Evolutionary conservation across 2,888 invertebrate species (phyloP).

Genomic region (Cybosia mesomella): DNA sequence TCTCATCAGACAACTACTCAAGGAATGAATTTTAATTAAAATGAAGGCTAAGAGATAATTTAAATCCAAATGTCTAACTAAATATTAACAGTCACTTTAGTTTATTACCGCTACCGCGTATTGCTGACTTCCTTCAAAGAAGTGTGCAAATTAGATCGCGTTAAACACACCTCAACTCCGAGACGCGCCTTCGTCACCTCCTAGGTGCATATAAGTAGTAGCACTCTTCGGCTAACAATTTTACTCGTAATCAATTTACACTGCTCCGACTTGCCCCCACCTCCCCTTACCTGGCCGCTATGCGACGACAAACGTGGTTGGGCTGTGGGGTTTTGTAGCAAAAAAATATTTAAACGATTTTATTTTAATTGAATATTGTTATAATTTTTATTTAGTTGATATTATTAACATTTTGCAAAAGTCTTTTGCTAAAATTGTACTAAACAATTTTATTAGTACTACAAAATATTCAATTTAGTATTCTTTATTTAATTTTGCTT

Average conservation of each 20-base stretch:
- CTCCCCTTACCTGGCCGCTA: conserved; percentile 53
- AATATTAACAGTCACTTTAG: conserved; percentile 36
- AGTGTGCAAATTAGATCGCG: conserved; percentile 73
- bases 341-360: conserved; percentile 17
- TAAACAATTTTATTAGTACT: neutral
- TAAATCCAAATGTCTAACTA: neutral
- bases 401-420: neutral
- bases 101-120: conserved; percentile 53
- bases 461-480: no score
- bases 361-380: neutral
- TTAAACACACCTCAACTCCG: conserved; percentile 53
- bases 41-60: no score
- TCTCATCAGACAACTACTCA: no score
- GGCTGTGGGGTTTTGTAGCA: conserved; percentile 34
- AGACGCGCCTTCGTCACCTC: conserved; percentile 22
- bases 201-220: conserved; percentile 80
- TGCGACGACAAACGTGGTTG: conserved; percentile 48
- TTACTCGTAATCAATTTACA: conserved; percentile 82
- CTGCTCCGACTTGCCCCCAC: conserved; percentile 60
- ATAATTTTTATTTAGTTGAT: neutral
- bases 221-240: conserved; percentile 72
- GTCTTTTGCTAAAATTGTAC: neutral
- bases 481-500: neutral
- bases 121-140: conserved; percentile 51
- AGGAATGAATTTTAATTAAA: no score